Conservation (phyloP, 2,797 vertebrate genomes). For the Pristis pectinata region DNA sequence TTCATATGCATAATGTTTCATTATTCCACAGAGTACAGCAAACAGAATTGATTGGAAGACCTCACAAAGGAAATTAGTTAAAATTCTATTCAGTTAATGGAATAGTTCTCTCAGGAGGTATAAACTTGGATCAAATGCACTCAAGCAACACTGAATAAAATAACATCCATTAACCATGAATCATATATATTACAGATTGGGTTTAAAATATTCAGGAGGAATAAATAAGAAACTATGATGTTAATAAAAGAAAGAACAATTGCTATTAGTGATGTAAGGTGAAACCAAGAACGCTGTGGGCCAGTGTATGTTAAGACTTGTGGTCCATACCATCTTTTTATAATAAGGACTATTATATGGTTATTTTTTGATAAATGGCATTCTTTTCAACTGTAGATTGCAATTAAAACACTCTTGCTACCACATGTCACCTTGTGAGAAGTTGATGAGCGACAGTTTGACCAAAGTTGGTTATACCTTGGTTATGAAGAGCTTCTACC, state of each 20-base stretch:
- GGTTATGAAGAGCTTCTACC: not conserved
- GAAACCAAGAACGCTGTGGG: not conserved
- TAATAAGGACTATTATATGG: not conserved
- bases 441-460: not conserved
- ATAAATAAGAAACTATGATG: not conserved
- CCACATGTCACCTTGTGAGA: not conserved
- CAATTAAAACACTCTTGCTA: not conserved
- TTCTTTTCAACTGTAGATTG: not conserved
- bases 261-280: not conserved
- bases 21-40: not conserved
- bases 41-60: conserved; percentile 16
- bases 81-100: conserved; percentile 27
- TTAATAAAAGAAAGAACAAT: not conserved
- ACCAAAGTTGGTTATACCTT: not conserved
- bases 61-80: not conserved
- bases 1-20: not conserved
- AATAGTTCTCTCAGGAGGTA: conserved; percentile 11
- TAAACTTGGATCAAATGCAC: conserved; percentile 13
- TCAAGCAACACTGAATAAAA: conserved; percentile 28
- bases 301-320: not conserved
- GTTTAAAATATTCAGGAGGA: not conserved
- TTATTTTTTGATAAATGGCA: not conserved
- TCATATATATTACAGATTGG: not conserved
- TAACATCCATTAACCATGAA: not conserved
- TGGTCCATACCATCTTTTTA: not conserved